Conservation (phyloP, 2,797 vertebrate genomes). For the Xyrichtys novacula region DNA sequence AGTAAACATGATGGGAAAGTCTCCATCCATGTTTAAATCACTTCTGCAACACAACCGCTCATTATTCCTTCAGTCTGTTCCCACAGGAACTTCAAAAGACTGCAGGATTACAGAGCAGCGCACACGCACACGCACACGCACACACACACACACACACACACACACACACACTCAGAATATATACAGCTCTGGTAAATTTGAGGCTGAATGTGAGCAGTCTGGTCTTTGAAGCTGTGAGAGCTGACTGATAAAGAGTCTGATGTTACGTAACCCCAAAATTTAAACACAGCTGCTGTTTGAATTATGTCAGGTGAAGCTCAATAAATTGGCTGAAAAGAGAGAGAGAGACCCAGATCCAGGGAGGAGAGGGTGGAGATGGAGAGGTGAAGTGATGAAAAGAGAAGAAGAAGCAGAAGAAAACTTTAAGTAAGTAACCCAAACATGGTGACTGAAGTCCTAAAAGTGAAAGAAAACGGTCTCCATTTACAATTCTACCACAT, state of each 20-base stretch:
- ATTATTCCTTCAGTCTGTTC: slow-evolving; percentile 61
- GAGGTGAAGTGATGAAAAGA: neutral
- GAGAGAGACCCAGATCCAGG: neutral
- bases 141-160: slow-evolving; percentile 12
- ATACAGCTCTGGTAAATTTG: slow-evolving; percentile 17
- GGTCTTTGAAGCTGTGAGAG: slow-evolving; percentile 51
- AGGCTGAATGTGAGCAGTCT: slow-evolving; percentile 15
- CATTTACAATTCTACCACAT: no score
- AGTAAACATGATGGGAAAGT: slow-evolving; percentile 32
- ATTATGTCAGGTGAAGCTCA: slow-evolving; percentile 4
- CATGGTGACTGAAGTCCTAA: no score
- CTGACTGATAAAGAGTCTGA: slow-evolving; percentile 28
- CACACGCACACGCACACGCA: neutral
- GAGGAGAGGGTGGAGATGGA: neutral
- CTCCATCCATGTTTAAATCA: slow-evolving; percentile 52
- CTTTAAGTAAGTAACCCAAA: no score
- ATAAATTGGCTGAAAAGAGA: neutral
- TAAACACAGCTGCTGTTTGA: slow-evolving; percentile 46
- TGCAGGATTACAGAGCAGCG: slow-evolving; percentile 62
- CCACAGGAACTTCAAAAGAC: slow-evolving; percentile 68
- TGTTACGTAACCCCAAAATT: slow-evolving; percentile 48
- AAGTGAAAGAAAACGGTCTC: no score
- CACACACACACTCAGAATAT: neutral
- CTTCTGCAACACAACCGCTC: slow-evolving; percentile 39
- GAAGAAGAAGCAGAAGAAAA: neutral